phyloP scores from a whole-genome alignment of 2,888 invertebrate genomes.

The Aleiodes leptofemur region DNA sequence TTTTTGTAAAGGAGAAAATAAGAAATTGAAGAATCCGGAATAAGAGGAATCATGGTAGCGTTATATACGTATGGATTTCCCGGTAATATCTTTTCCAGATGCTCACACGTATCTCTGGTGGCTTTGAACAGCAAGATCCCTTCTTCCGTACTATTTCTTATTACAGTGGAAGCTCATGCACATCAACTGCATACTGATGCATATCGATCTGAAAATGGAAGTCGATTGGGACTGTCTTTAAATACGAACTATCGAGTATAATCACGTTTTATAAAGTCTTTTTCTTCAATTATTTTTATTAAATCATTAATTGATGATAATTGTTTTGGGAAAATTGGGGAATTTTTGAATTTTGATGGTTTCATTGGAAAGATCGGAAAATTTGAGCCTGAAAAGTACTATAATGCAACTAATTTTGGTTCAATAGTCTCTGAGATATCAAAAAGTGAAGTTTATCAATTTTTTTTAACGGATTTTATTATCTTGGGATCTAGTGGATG shows the following conservation, averaged over 20 bases:
- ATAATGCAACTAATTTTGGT: not conserved
- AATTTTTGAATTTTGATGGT: not conserved
- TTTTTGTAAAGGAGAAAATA: not conserved
- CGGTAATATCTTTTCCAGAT: slow-evolving; percentile 42
- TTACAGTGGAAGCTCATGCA: slow-evolving; percentile 31
- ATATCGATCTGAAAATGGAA: slow-evolving; percentile 28
- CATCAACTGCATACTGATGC: slow-evolving; percentile 39
- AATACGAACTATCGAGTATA: not conserved
- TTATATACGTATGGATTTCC: slow-evolving; percentile 35
- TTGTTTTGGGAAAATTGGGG: no score
- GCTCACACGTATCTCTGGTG: slow-evolving; percentile 42
- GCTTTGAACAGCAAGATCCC: slow-evolving; percentile 10
- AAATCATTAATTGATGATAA: no score
- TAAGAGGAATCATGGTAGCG: slow-evolving; percentile 25
- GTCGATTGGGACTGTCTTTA: not conserved
- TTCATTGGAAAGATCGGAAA: slow-evolving; percentile 1
- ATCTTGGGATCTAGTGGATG: no score
- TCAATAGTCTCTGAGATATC: no score
- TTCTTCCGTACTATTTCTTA: slow-evolving; percentile 27
- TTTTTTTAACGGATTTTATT: no score
- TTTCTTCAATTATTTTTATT: not conserved
- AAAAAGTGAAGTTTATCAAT: no score
- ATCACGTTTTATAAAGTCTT: not conserved
- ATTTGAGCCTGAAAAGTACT: not conserved
- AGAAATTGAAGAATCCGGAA: not conserved